A percentile compares a stretch with the other conserved stretches of the same genome.
Conservation (phyloP, 2,113 vertebrate species). For the Mus spicilegus region DNA sequence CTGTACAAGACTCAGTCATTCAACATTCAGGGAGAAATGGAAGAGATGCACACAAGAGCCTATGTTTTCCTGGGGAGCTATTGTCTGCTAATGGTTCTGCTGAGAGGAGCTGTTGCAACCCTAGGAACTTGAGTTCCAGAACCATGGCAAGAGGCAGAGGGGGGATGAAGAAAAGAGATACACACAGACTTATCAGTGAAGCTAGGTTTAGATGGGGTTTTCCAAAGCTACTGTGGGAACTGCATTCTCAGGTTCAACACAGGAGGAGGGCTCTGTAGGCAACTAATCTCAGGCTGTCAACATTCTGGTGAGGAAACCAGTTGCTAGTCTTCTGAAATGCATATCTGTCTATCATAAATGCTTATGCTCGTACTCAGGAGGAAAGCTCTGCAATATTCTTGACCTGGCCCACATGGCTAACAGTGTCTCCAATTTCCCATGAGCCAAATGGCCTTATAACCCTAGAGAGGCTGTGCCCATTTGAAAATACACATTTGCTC, state of each 20-base stretch:
- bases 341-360: not conserved
- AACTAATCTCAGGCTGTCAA: not conserved
- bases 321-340: not conserved
- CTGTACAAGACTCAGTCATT: not conserved
- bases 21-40: not conserved
- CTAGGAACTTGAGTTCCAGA: not conserved
- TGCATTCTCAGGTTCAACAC: not conserved
- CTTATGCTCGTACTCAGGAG: not conserved
- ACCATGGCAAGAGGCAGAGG: not conserved
- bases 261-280: not conserved
- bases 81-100: no score
- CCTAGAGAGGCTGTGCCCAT: not conserved
- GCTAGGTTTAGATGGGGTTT: not conserved
- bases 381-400: not conserved
- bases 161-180: not conserved
- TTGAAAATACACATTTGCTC: not conserved
- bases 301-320: not conserved
- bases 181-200: not conserved
- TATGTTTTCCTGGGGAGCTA: not conserved
- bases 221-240: not conserved
- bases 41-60: not conserved
- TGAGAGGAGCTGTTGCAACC: not conserved
- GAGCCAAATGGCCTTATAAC: not conserved
- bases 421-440: not conserved
- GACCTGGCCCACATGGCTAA: not conserved